Evolutionary conservation across 2,113 vertebrate species (phyloP), one percentile per base, ranked within the genome.

Genomic region (Ursus arctos): DNA sequence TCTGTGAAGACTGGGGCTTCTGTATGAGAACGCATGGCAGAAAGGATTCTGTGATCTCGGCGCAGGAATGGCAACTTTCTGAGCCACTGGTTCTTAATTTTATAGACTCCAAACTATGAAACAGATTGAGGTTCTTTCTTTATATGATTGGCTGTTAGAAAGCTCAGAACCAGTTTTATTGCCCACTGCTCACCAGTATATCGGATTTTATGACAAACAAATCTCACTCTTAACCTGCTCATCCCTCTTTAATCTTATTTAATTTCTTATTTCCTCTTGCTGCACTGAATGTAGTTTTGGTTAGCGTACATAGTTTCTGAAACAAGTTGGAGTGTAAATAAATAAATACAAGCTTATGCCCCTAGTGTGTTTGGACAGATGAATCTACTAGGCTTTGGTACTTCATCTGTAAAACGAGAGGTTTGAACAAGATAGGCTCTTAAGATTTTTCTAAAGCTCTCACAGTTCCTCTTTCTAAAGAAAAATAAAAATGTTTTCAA

Each of bases 301-400:
- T 57, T 31, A 92, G 31, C 18, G 87, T 83, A 67, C 82, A 28
- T 79, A 8, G 79, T 93, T 90, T 87, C 81, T 97, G 53, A 24
- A 96, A 86, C 10, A 89, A 85, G 19, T 81, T 88, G 53, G 61
- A 61, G 4, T 74, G 0, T 6, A 61, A 86, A 69, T 77, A 81
- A 77, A 65, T 40, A 72, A 31, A 74, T 47, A 18, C 2, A 91
- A 74, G 47, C 51, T 7, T 86, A 88, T 72, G 36, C 9, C 19
- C 77, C 7, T 55, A 43, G 36, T 91, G 15, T 77, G 7, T 88
- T 81, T 84, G 31, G 11, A 69, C 13, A 80, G 31, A 79, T 43
- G 22, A 65, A 51, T 59, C 18, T 53, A 49, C 21, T 49, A 88
- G 61, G 18, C 22, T 83, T 79, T 87, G 26, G 12, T 81, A 82